Conservation (phyloP, 2,888 invertebrate species). For the Chrysomela aeneicollis region DNA sequence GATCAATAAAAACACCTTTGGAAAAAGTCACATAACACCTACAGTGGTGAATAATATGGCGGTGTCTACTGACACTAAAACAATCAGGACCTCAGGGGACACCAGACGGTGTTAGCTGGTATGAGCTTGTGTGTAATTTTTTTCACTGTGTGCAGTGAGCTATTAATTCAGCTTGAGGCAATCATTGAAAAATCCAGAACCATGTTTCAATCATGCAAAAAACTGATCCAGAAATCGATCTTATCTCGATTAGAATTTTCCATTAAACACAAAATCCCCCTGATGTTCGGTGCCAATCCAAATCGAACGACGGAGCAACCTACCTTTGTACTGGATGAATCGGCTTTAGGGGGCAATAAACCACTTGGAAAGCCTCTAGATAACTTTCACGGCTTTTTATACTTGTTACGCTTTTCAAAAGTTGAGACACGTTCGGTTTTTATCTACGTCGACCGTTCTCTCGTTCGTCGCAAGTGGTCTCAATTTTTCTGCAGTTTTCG, state of each 20-base stretch:
- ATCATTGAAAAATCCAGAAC: no score
- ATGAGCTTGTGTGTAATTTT: no score
- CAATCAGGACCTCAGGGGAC: no score
- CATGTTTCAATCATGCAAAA: not conserved
- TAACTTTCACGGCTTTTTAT: slow-evolving; percentile 39
- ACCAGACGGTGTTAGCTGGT: no score
- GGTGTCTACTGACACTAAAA: no score
- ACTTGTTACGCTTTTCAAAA: slow-evolving; percentile 41
- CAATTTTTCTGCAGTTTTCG: slow-evolving; percentile 34
- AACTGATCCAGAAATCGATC: not conserved
- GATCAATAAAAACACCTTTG: no score
- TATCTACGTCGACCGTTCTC: slow-evolving; percentile 19
- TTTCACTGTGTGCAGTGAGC: no score
- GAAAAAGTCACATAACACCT: no score
- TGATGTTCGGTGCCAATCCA: not conserved
- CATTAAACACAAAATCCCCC: not conserved
- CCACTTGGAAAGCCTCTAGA: slow-evolving; percentile 33
- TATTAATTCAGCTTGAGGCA: no score
- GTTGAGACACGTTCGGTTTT: slow-evolving; percentile 34
- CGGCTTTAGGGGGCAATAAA: slow-evolving; percentile 33
- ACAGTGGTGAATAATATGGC: no score
- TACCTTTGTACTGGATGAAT: slow-evolving; percentile 36
- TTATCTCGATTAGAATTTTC: not conserved
- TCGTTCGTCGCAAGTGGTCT: not conserved
- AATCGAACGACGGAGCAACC: slow-evolving; percentile 5